Percentiles rank a stretch among this genome's conserved stretches.
Conservation (phyloP, 2,797 vertebrate species). For the Periparus ater region DNA sequence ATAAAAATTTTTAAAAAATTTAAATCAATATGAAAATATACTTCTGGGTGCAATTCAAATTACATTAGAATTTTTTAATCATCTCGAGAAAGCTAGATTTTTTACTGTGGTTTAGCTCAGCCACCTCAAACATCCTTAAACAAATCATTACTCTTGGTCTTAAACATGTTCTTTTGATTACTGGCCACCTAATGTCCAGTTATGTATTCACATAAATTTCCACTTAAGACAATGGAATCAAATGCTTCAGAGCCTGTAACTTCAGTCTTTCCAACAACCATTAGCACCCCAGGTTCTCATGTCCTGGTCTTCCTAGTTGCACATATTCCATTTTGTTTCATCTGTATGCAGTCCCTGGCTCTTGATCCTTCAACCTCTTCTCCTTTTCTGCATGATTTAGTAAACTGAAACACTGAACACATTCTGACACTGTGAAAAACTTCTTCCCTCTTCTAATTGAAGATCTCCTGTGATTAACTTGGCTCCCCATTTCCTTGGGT, state of each 20-base stretch:
- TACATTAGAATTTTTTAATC: not conserved
- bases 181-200: not conserved
- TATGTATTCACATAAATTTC: not conserved
- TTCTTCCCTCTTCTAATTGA: not conserved
- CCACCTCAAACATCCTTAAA: not conserved
- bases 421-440: not conserved
- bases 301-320: not conserved
- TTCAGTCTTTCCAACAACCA: not conserved
- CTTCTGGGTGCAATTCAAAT: not conserved
- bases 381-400: not conserved
- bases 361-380: not conserved
- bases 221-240: not conserved
- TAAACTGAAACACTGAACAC: not conserved
- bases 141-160: not conserved
- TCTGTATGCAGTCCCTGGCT: not conserved
- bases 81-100: not conserved
- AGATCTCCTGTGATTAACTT: not conserved
- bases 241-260: not conserved
- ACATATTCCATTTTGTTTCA: not conserved
- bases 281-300: not conserved
- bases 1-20: not conserved
- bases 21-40: not conserved
- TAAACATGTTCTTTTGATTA: not conserved
- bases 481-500: fast-evolving
- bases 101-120: not conserved